Conservation (phyloP, 2,888 invertebrate species). For the Catocala sponsa region DNA sequence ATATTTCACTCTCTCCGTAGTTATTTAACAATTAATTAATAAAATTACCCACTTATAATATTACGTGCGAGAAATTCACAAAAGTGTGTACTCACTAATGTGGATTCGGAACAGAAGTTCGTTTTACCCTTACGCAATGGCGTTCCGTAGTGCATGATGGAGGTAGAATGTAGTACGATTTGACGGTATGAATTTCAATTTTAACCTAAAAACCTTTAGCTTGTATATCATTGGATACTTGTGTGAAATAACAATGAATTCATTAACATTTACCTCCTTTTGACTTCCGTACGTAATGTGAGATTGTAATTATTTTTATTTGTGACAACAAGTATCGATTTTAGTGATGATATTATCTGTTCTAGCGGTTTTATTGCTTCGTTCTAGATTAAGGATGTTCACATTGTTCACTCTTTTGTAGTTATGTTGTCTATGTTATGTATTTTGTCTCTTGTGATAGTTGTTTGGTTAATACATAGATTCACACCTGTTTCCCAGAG, state of each 20-base stretch:
- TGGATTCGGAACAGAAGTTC: slow-evolving; percentile 13
- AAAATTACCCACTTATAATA: slow-evolving; percentile 42
- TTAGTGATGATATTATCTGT: too few relatives aligned
- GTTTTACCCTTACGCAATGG: slow-evolving; percentile 11
- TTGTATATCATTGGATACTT: slow-evolving; percentile 14
- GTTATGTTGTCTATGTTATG: too few relatives aligned
- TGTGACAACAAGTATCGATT: not conserved
- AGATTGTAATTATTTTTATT: not conserved
- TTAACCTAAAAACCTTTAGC: slow-evolving; percentile 38
- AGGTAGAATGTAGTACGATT: not conserved
- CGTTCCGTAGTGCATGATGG: slow-evolving; percentile 14
- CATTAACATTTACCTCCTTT: slow-evolving; percentile 12
- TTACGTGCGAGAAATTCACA: slow-evolving; percentile 36
- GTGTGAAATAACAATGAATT: slow-evolving; percentile 16
- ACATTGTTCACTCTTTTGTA: too few relatives aligned
- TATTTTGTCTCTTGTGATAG: too few relatives aligned
- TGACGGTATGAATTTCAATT: slow-evolving; percentile 35
- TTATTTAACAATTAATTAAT: slow-evolving; percentile 51
- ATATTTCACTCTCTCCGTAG: slow-evolving; percentile 39
- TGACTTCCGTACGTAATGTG: slow-evolving; percentile 3
- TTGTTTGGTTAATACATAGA: too few relatives aligned
- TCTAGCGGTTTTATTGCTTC: too few relatives aligned
- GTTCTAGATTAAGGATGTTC: too few relatives aligned
- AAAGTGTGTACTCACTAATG: slow-evolving; percentile 12
- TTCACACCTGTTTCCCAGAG: too few relatives aligned